Conservation (phyloP, 2,113 vertebrate genomes). For the Zingel zingel region DNA sequence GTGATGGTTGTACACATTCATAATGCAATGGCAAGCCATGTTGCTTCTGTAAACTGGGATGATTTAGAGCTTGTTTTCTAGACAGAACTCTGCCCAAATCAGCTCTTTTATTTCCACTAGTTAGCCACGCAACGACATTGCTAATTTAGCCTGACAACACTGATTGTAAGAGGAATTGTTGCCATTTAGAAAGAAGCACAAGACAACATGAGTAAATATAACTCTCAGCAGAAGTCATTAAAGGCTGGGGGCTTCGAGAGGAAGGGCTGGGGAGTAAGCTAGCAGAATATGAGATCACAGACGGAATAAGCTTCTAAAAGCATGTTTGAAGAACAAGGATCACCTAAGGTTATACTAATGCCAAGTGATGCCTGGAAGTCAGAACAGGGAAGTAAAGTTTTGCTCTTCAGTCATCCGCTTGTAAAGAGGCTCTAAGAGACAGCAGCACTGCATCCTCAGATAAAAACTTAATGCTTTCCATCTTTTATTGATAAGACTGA, state of each 20-base stretch:
- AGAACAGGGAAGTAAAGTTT: slow-evolving; percentile 69
- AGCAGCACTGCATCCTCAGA: slow-evolving; percentile 67
- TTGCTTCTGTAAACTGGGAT: slow-evolving; percentile 49
- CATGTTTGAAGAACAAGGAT: slow-evolving; percentile 66
- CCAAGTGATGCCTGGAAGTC: slow-evolving; percentile 75
- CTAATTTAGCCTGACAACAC: slow-evolving; percentile 68
- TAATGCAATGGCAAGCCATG: slow-evolving; percentile 34
- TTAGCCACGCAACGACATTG: slow-evolving; percentile 56
- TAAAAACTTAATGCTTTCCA: slow-evolving; percentile 78
- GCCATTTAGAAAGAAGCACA: slow-evolving; percentile 69
- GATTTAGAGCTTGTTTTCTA: slow-evolving; percentile 49
- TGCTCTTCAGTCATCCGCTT: slow-evolving; percentile 67
- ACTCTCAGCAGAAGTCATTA: slow-evolving; percentile 76
- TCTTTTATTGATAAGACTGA: slow-evolving; percentile 79
- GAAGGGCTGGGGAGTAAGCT: slow-evolving; percentile 48
- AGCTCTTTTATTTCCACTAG: slow-evolving; percentile 63
- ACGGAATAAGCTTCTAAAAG: slow-evolving; percentile 67
- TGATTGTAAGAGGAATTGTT: slow-evolving; percentile 56
- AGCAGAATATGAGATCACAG: slow-evolving; percentile 74
- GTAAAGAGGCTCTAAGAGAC: slow-evolving; percentile 72
- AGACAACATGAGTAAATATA: slow-evolving; percentile 74
- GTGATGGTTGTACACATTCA: slow-evolving; percentile 35
- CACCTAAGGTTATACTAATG: slow-evolving; percentile 73
- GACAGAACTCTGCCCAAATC: slow-evolving; percentile 65
- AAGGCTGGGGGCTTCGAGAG: slow-evolving; percentile 45